Evolutionary conservation across 2,888 invertebrate genomes (phyloP).

Genomic region (Urechis unicinctus): DNA sequence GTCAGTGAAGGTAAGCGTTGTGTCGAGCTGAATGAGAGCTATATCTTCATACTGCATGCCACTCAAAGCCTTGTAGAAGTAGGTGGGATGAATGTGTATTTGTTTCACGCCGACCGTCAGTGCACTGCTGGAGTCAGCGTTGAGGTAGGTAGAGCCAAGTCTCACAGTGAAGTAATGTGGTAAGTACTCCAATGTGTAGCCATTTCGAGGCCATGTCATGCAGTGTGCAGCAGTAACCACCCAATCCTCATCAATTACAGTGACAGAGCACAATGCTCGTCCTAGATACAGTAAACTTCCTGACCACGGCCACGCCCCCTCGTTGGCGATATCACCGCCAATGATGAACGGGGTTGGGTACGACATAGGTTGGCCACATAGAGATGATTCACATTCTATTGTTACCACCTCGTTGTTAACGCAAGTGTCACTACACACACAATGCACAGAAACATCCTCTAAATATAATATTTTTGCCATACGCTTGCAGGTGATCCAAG

Average conservation of each 20-base stretch:
- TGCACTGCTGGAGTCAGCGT: neutral
- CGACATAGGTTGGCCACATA: neutral
- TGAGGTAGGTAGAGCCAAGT: constrained; percentile 3
- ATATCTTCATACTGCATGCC: constrained; percentile 7
- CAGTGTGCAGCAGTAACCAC: constrained; percentile 23
- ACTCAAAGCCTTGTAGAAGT: neutral
- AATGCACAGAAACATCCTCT: too few relatives aligned
- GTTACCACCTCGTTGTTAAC: neutral
- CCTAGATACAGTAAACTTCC: constrained; percentile 16
- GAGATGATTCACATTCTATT: neutral
- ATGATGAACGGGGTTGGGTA: constrained; percentile 17
- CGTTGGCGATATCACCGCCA: constrained; percentile 15
- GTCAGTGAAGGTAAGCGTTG: neutral
- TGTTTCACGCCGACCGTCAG: constrained; percentile 3
- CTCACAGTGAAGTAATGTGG: constrained; percentile 8
- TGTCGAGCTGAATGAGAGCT: constrained; percentile 9
- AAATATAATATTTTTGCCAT: too few relatives aligned
- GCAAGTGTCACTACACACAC: neutral
- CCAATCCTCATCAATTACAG: constrained; percentile 14
- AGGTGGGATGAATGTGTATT: constrained; percentile 6
- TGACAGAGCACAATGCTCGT: constrained; percentile 17
- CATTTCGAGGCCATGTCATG: constrained; percentile 13
- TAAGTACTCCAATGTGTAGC: neutral
- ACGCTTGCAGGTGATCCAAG: too few relatives aligned
- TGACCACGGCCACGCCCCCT: constrained; percentile 23